These are phyloP conservation scores for Latrodectus hesperus DNA, from an alignment of 2,888 invertebrate species.

Conservation along the genomic window DNA sequence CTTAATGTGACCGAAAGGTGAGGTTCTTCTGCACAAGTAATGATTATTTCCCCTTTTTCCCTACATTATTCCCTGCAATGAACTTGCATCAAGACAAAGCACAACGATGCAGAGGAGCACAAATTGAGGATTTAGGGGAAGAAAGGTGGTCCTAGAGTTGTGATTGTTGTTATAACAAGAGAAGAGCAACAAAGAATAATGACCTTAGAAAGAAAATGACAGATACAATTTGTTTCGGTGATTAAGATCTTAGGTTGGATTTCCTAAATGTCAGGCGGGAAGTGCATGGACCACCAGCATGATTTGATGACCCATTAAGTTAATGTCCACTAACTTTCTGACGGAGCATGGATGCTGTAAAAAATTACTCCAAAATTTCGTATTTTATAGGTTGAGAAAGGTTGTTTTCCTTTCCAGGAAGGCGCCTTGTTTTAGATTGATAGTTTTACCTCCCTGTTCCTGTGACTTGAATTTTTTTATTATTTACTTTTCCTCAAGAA, in stretches of 20 bases:
- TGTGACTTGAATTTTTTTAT: too few relatives aligned
- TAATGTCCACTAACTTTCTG: conserved; percentile 59
- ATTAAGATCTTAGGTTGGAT: conserved; percentile 66
- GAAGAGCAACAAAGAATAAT: conserved; percentile 50
- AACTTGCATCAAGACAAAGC: not conserved
- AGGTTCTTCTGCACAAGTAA: too few relatives aligned
- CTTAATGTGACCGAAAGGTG: too few relatives aligned
- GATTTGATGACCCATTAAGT: conserved; percentile 69
- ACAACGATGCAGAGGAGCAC: conserved; percentile 58
- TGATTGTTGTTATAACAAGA: conserved; percentile 46
- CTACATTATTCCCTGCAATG: too few relatives aligned
- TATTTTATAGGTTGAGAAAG: conserved; percentile 40
- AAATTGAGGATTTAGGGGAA: conserved; percentile 38
- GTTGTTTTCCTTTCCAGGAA: conserved; percentile 11
- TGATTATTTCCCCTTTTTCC: too few relatives aligned
- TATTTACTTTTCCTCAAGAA: too few relatives aligned
- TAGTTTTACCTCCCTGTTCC: too few relatives aligned
- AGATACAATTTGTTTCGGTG: conserved; percentile 67
- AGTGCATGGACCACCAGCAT: conserved; percentile 24
- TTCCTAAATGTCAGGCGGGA: conserved; percentile 59
- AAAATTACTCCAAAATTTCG: conserved; percentile 61
- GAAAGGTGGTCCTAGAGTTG: conserved; percentile 19
- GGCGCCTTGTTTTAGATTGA: too few relatives aligned
- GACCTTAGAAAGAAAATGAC: conserved; percentile 62
- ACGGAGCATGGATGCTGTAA: conserved; percentile 33